phyloP scores from a whole-genome alignment of 2,797 vertebrate genomes.

The Hypotaenidia philippensis region DNA sequence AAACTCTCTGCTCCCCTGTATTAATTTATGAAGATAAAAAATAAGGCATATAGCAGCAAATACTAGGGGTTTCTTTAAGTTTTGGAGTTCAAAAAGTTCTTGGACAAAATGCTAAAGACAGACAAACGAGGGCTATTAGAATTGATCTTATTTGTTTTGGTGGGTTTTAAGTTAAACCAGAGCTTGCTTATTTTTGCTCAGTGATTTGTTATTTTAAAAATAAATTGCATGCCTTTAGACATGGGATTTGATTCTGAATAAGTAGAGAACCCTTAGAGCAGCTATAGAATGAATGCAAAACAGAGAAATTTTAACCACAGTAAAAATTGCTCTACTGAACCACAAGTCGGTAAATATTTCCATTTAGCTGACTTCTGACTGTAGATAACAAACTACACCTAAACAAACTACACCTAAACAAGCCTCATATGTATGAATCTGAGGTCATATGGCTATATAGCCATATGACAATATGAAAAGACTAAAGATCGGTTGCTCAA shows the following conservation, averaged over 20 bases:
- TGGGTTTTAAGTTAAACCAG: neutral
- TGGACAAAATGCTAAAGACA: neutral
- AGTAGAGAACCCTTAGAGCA: neutral
- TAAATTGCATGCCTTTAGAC: neutral
- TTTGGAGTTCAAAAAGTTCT: neutral
- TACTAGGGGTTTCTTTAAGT: fast-evolving
- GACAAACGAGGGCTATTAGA: neutral
- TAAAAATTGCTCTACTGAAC: neutral
- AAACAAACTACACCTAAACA: neutral
- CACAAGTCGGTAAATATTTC: neutral
- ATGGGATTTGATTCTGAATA: neutral
- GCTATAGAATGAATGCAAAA: neutral
- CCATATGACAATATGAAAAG: neutral
- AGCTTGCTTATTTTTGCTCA: neutral
- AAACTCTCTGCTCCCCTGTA: neutral
- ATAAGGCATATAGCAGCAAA: neutral
- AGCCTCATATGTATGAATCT: neutral
- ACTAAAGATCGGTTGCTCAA: neutral
- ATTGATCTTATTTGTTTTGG: neutral
- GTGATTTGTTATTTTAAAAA: neutral
- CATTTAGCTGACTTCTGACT: neutral
- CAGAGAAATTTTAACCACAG: neutral
- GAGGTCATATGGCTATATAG: neutral
- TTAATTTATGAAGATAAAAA: neutral
- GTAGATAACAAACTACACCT: neutral